phyloP scores from a whole-genome alignment of 1,140 invertebrate species.

The Trichoplusia ni region DNA sequence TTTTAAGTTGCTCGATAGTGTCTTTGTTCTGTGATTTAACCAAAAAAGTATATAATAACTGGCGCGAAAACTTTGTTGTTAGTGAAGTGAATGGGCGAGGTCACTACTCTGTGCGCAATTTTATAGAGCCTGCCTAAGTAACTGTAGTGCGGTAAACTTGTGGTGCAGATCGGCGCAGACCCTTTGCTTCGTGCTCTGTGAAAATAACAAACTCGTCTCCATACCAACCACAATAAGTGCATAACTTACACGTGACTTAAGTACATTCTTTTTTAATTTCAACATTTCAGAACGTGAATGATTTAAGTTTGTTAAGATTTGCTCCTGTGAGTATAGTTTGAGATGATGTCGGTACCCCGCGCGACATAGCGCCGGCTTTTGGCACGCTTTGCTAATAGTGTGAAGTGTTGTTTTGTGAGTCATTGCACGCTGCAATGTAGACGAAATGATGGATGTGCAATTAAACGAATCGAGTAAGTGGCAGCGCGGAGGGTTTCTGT shows the following conservation, averaged over 20 bases:
- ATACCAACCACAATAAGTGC: constrained; percentile 8
- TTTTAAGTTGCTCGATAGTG: constrained; percentile 16
- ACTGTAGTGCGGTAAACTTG: constrained; percentile 16
- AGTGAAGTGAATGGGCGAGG: constrained; percentile 62
- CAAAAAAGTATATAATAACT: background rate
- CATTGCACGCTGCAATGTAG: constrained; percentile 68
- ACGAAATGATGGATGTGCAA: constrained; percentile 72
- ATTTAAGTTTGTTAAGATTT: background rate
- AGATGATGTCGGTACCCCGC: background rate
- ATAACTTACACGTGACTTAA: constrained; percentile 1
- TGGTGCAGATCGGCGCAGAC: constrained; percentile 23
- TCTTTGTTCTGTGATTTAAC: constrained; percentile 40
- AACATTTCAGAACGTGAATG: background rate
- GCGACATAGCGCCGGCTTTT: constrained; percentile 48
- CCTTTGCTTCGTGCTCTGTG: constrained; percentile 6
- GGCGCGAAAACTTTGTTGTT: constrained; percentile 57
- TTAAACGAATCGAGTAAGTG: constrained; percentile 69
- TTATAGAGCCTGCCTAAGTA: background rate
- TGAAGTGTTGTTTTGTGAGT: constrained; percentile 62
- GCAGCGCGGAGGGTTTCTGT: constrained; percentile 73
- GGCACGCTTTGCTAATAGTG: constrained; percentile 55
- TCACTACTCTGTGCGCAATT: constrained; percentile 39
- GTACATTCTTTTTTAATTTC: background rate
- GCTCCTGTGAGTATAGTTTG: background rate
- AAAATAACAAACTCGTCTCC: constrained; percentile 30